Base-by-base conservation (phyloP, 2,888 invertebrate species). In the Lutraria lutraria region DNA sequence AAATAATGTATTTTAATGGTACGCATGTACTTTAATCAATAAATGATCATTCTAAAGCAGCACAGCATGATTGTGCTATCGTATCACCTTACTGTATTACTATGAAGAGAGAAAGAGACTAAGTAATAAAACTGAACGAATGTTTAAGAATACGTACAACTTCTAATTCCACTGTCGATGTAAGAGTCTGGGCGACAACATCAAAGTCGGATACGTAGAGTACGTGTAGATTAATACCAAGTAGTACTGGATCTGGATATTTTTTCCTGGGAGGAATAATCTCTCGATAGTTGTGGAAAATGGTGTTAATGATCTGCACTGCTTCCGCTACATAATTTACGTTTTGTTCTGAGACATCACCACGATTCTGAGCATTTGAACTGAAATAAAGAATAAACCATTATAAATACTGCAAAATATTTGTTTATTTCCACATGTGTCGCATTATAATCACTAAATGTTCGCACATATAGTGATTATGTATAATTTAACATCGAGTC, bases 231-330 rank as follows among this genome's bases (percentile, higher is more conserved):
- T 85, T 72, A 15, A 88, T 63, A 6, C 79, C 68, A 10, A 88
- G 43, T 34, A 2, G 13, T 12, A 85, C 81, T 8, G 88, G 88
- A 16, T 85, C 16, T 15, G 88, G 81, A 25, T 84, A 85, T 72
- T 82, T 13, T 12, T 52, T 72, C 19, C 85, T 31, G 6, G 88
- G 88, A 13, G 85, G 85, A 6, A 88, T 82, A 25, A 29, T 81
- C 52, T 34, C 54, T 16, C 81, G 68, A 76, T 88, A 88, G 53
- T 88, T 88, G 76, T 88, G 88, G 25, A 85, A 88, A 68, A 88
- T 85, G 8, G 88, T 88, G 76, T 85, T 88, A 16, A 85, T 63
- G 6, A 88, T 88, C 60, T 88, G 88, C 3, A 72, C 68, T 21
- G 88, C 76, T 43, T 88, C 88, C 4, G 85, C 88, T 0, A 81